phyloP scores from a whole-genome alignment of 2,113 vertebrate species.

The Piprites chloris region DNA sequence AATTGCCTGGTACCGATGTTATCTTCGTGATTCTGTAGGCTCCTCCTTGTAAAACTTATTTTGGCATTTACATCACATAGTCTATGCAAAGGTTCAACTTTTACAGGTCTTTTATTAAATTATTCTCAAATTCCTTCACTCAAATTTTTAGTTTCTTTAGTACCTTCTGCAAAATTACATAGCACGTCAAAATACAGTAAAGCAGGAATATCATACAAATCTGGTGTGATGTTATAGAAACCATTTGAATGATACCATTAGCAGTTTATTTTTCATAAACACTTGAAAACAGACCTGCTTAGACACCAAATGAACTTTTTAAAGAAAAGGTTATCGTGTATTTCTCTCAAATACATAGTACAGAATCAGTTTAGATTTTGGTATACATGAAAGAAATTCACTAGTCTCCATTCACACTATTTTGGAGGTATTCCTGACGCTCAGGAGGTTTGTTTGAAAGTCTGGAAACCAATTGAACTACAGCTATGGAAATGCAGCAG shows the following conservation, averaged over 20 bases:
- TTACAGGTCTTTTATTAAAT: neutral
- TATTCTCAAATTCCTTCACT: neutral
- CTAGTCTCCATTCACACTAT: neutral
- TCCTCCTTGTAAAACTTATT: neutral
- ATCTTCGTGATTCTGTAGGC: fast-evolving
- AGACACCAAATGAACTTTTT: fast-evolving
- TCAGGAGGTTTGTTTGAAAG: neutral
- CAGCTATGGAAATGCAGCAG: neutral
- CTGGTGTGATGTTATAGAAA: neutral
- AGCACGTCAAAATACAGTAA: neutral
- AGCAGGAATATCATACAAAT: neutral
- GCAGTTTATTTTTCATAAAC: neutral
- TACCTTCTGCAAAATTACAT: neutral
- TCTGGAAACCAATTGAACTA: neutral
- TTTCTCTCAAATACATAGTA: neutral
- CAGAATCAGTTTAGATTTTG: neutral
- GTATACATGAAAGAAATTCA: neutral
- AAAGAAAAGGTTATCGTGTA: neutral
- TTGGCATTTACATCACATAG: neutral
- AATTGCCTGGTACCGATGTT: neutral
- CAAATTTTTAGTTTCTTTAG: neutral
- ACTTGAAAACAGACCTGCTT: neutral
- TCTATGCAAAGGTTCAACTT: neutral
- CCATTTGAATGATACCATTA: neutral
- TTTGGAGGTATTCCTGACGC: neutral